Conservation (phyloP, 1,140 invertebrate species). For the Drosophila jambulina region DNA sequence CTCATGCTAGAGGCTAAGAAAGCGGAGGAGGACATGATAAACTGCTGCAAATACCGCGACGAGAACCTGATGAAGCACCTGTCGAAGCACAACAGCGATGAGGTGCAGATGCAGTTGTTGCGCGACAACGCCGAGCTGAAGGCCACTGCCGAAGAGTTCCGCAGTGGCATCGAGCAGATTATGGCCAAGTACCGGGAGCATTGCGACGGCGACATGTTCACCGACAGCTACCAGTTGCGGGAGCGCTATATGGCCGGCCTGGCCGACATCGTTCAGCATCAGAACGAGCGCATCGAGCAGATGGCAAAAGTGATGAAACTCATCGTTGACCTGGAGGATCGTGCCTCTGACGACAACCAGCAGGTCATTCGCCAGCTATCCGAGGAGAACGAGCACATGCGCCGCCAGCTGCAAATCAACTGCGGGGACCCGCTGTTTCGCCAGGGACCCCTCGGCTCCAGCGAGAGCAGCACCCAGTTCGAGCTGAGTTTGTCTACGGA, state of each 20-base stretch:
- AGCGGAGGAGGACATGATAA: conserved; percentile 26
- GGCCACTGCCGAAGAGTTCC: conserved; percentile 44
- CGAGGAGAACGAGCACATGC: conserved; percentile 55
- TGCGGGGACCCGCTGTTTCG: conserved; percentile 5
- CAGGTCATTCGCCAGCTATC: conserved; percentile 33
- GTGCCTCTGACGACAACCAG: conserved; percentile 31
- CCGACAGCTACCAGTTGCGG: conserved; percentile 34
- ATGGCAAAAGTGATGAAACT: conserved; percentile 54
- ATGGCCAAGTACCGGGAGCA: conserved; percentile 61
- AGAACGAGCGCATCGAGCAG: conserved; percentile 53
- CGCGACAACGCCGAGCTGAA: conserved; percentile 65
- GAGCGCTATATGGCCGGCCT: conserved; percentile 48
- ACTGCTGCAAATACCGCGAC: conserved; percentile 40
- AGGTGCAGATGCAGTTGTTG: conserved; percentile 43
- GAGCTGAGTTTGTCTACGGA: conserved; percentile 6
- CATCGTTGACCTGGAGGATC: conserved; percentile 39
- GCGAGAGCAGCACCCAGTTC: conserved; percentile 52
- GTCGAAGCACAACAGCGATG: conserved; percentile 36
- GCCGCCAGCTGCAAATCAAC: conserved; percentile 57
- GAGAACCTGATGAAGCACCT: conserved; percentile 59
- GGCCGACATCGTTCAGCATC: conserved; percentile 22
- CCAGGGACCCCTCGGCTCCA: conserved; percentile 15
- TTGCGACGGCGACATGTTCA: conserved; percentile 32
- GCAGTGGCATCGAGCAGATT: conserved; percentile 34
- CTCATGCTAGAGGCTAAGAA: conserved; percentile 29